Evolutionary conservation across 2,113 vertebrate species (phyloP), one percentile per base, ranked within the genome.

Genomic region (Callochromis pleurospilus): DNA sequence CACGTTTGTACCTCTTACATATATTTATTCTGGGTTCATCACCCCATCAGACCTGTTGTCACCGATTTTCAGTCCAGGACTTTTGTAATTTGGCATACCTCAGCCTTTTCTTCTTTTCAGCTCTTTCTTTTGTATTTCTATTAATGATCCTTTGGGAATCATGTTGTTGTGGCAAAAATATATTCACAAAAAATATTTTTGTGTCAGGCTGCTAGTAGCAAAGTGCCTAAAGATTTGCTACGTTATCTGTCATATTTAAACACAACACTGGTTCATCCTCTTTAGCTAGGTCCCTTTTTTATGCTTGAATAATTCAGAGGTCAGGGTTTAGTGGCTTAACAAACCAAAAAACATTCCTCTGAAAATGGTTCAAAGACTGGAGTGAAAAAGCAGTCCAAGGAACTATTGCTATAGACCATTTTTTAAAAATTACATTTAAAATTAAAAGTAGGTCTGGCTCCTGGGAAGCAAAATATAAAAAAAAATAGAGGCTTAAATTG

Each of bases 221-320:
- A 60, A 60, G 58, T 65, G 19, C 19, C 17, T 65, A 36, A 65
- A 38, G 17, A n/a, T 38, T 65, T 65, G 33, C 19, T 38, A 38
- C 0, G 4, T 65, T 65, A 38, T 0, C 10, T 21, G 60, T 65
- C 19, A 65, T 38, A 7, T 21, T 38, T 65, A 3, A n/a, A 68
- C 62, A 68, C 62, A 68, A 68, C 62, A 21, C 62, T 68, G 36
- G 3, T 68, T 21, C 5, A 40, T 68, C 62, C 62, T 38, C 62
- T 68, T 68, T 38, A 68, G 33, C 33, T 21, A 1, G 33, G 62
- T 68, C 19, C 33, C 62, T 68, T 40, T 65, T 68, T 68, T 68
- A 21, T 40, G 33, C 62, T 68, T 68, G 36, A 68, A 40, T 68
- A n/a, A 21, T 68, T 68, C 62, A 24, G 11, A 68, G 62, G n/a